These are phyloP conservation scores for Plecturocebus donacophilus DNA, from an alignment of 2,113 vertebrate species.

Conservation along the genomic window DNA sequence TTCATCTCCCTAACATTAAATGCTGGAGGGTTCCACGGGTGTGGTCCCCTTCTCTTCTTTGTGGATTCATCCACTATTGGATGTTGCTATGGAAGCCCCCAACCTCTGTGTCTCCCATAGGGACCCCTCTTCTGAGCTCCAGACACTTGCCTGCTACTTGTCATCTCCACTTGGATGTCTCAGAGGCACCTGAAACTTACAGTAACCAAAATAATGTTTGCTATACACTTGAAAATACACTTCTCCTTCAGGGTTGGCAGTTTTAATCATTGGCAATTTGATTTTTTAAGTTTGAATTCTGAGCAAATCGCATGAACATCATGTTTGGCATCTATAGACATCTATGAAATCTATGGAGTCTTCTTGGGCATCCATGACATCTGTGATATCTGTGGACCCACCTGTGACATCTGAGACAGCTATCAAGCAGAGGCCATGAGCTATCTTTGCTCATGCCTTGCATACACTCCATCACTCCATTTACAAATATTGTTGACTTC, in stretches of 20 bases:
- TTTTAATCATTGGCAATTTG: neutral
- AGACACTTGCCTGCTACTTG: neutral
- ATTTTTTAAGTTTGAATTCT: neutral
- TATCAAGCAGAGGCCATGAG: rapidly evolving
- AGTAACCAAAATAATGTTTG: neutral
- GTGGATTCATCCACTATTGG: neutral
- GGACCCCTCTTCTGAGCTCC: neutral
- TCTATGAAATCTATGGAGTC: neutral
- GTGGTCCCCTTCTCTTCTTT: neutral
- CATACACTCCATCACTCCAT: rapidly evolving
- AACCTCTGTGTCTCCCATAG: neutral
- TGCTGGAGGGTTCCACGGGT: neutral
- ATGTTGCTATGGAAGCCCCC: neutral
- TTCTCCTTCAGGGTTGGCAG: neutral
- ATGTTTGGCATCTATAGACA: neutral
- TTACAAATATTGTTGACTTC: neutral
- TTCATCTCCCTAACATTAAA: neutral
- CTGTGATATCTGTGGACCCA: neutral
- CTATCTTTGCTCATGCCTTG: neutral
- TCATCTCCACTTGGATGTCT: neutral
- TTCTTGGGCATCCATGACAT: neutral
- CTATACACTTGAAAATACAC: neutral
- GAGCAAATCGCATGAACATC: neutral
- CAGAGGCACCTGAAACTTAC: neutral
- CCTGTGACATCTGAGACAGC: too few relatives aligned